Percentiles rank a stretch among this genome's conserved stretches.
These are phyloP conservation scores for Petrocephalus zakoni DNA, from an alignment of 2,113 vertebrate species.

Conservation along the genomic window DNA sequence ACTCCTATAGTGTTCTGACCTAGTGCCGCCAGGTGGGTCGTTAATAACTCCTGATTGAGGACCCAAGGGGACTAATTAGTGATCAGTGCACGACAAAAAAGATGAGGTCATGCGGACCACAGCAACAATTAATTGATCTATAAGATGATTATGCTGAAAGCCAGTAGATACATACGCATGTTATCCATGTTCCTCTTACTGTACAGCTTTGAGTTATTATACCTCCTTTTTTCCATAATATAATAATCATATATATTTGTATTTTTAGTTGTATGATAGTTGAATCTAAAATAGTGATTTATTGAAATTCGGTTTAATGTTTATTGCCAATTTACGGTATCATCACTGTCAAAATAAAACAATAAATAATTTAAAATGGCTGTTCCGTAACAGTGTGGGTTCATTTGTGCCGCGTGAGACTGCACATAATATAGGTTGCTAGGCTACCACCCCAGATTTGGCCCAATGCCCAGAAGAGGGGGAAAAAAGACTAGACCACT, in stretches of 20 bases:
- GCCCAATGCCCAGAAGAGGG: constrained; percentile 14
- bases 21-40: neutral
- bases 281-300: neutral
- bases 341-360: neutral
- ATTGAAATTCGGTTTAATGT: neutral
- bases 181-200: neutral
- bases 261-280: neutral
- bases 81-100: neutral
- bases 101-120: neutral
- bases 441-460: constrained; percentile 18
- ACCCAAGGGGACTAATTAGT: neutral
- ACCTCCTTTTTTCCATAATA: neutral
- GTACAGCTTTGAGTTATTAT: neutral
- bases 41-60: neutral
- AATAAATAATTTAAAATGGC: neutral
- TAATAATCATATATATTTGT: neutral
- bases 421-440: constrained; percentile 14
- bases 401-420: constrained; percentile 3
- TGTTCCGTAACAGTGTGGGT: neutral
- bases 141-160: neutral
- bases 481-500: neutral
- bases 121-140: neutral
- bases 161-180: neutral
- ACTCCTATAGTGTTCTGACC: no score
- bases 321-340: neutral